Percentiles rank a stretch among this genome's conserved stretches.
Evolutionary conservation across 2,113 vertebrate species (phyloP).

Genomic region (Ptyas mucosa): DNA sequence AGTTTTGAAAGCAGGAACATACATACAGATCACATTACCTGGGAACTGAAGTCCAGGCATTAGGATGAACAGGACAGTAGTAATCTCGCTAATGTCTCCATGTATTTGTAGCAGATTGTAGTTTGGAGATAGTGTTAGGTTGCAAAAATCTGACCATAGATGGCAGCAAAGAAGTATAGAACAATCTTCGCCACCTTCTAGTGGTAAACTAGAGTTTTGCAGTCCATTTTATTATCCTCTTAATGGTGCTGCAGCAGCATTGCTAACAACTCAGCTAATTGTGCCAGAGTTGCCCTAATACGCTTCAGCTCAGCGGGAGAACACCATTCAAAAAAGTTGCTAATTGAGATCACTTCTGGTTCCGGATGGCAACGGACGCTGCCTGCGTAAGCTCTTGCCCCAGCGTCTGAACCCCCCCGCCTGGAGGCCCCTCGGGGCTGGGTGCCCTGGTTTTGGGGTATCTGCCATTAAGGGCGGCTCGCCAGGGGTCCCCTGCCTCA

Average conservation of each 20-base stretch:
- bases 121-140: background rate
- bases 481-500: too few relatives aligned
- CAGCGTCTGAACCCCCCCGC: too few relatives aligned
- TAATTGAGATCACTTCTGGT: too few relatives aligned
- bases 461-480: too few relatives aligned
- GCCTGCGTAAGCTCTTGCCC: too few relatives aligned
- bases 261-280: background rate
- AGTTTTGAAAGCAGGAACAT: background rate
- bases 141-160: background rate
- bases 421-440: too few relatives aligned
- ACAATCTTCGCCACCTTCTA: background rate
- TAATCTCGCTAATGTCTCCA: background rate
- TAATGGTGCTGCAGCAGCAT: background rate
- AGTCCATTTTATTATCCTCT: background rate
- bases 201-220: background rate
- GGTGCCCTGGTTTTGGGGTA: too few relatives aligned
- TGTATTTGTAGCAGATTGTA: background rate
- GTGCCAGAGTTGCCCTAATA: background rate
- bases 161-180: background rate
- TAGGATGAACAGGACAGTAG: background rate
- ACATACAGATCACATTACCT: background rate
- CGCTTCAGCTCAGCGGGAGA: background rate
- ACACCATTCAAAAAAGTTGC: background rate
- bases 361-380: too few relatives aligned
- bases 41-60: background rate